Percentiles rank a stretch among this genome's conserved stretches.
Conservation (phyloP, 2,888 invertebrate genomes). For the Eristalinus sepulchralis region DNA sequence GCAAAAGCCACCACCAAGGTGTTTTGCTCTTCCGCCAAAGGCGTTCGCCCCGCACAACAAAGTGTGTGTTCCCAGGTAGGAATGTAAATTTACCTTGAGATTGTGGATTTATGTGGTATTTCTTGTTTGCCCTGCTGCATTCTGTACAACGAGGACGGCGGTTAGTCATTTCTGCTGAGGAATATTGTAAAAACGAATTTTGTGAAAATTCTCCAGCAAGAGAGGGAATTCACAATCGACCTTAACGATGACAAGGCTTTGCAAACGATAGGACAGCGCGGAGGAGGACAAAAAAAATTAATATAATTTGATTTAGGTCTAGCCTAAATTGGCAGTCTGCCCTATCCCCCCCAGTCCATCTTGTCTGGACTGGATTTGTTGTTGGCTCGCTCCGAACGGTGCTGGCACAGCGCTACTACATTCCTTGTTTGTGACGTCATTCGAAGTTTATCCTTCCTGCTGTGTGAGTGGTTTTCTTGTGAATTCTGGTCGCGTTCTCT, state of each 20-base stretch:
- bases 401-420: constrained; percentile 5
- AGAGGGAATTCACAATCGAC: background rate
- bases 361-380: constrained; percentile 38
- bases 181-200: background rate
- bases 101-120: constrained; percentile 50
- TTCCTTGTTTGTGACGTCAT: constrained; percentile 63
- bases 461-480: constrained; percentile 10
- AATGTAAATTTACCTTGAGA: constrained; percentile 53
- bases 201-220: background rate
- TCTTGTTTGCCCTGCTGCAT: constrained; percentile 20
- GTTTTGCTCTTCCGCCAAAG: constrained; percentile 49
- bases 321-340: constrained; percentile 30
- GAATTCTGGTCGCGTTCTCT: constrained; percentile 33
- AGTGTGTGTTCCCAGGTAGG: constrained; percentile 6
- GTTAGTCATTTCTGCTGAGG: background rate
- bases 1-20: constrained; percentile 32
- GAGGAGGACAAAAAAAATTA: background rate
- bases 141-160: background rate
- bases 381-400: constrained; percentile 5
- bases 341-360: background rate
- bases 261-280: background rate
- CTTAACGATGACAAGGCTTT: background rate
- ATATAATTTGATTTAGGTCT: constrained; percentile 6
- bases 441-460: constrained; percentile 29
- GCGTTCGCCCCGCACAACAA: constrained; percentile 23